Percentiles rank a stretch among this genome's conserved stretches.
Conservation (phyloP, 2,797 vertebrate genomes). For the Garrulus glandarius region DNA sequence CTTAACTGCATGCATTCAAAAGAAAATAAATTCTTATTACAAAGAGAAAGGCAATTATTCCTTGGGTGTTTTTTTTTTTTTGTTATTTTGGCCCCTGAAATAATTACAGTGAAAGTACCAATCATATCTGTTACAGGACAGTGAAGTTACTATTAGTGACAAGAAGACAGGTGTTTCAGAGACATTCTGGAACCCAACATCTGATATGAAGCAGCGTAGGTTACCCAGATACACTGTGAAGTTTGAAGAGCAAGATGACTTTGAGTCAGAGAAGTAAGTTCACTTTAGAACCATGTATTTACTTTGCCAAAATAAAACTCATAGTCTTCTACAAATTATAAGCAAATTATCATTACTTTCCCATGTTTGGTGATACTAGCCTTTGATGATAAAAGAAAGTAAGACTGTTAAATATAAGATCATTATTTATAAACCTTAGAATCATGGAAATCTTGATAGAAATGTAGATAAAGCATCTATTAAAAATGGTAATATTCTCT, state of each 20-base stretch:
- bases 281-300: background rate
- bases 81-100: background rate
- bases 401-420: background rate
- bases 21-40: background rate
- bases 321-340: background rate
- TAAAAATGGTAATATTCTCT: background rate
- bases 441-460: background rate
- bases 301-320: background rate
- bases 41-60: background rate
- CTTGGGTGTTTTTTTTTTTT: background rate
- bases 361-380: background rate
- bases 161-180: conserved; percentile 90
- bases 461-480: background rate
- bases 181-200: conserved; percentile 92
- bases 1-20: background rate
- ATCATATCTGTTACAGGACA: conserved; percentile 81
- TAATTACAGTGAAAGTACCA: background rate
- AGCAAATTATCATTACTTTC: background rate
- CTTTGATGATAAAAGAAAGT: background rate
- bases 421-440: background rate
- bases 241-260: conserved; percentile 90
- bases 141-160: conserved; percentile 93
- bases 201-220: conserved; percentile 87
- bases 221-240: conserved; percentile 89
- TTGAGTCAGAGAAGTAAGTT: conserved; percentile 91